These are phyloP conservation scores for Cerastis rubricosa DNA, from an alignment of 2,888 invertebrate genomes.

Conservation along the genomic window DNA sequence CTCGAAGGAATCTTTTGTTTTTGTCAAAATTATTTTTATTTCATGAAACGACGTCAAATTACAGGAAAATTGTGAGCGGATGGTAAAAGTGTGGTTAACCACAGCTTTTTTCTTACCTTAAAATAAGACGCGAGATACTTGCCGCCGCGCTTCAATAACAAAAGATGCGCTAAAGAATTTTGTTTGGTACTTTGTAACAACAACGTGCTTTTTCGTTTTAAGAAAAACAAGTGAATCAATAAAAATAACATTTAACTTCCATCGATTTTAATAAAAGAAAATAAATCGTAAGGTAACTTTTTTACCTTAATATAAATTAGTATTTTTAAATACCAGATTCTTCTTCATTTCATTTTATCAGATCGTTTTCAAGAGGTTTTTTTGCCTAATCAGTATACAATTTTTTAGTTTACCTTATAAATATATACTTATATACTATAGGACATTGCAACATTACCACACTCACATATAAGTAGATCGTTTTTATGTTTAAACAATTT, in stretches of 20 bases:
- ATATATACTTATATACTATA: neutral
- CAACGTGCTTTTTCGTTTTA: neutral
- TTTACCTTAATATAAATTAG: neutral
- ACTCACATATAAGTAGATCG: neutral
- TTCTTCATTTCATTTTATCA: neutral
- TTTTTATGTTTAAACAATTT: neutral
- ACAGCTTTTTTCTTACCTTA: neutral
- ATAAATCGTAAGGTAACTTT: neutral
- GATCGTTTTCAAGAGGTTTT: neutral
- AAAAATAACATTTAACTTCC: neutral
- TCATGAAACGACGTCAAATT: neutral
- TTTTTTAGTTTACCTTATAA: neutral
- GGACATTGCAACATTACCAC: neutral
- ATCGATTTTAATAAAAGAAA: neutral
- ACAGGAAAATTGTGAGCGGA: neutral
- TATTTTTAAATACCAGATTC: neutral
- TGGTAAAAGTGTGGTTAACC: neutral
- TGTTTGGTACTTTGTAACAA: neutral
- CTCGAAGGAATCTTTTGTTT: conserved; percentile 88
- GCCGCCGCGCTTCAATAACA: neutral
- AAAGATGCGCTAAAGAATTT: neutral
- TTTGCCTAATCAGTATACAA: no score
- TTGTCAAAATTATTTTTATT: conserved; percentile 11
- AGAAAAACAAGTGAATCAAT: neutral
- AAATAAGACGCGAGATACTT: neutral